Base-by-base conservation (phyloP, 2,797 vertebrate genomes). In the Gymnocypris eckloni region DNA sequence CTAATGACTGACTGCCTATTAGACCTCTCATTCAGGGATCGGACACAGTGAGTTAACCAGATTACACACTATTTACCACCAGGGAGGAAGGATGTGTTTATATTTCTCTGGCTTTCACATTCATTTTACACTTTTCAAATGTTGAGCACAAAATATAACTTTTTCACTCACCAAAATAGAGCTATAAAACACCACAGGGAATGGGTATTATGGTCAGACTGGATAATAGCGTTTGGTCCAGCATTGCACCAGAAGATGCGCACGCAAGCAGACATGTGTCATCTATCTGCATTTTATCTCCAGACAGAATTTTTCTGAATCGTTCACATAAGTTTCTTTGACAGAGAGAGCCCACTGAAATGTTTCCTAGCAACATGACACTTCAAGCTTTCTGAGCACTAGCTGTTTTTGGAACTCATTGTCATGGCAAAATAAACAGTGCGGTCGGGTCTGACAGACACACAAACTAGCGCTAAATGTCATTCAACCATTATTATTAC, bases 1-100 rank as follows among this genome's bases (percentile, higher is more conserved):
- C 79, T 89, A 89, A 89, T 88, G 86, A 87, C 88, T 79, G 84
- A 54, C 78, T 75, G 88, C 82, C 84, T 88, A 88, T 86, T 84
- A 83, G 85, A 77, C 61, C 86, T 85, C 82, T 80, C 85, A 88
- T 85, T 89, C 82, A 76, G 82, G 83, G 75, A 86, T 82, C n/a
- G n/a, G 89, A 89, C 82, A 86, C 82, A 86, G 73, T 13, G 76
- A 86, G 73, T 85, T 83, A 88, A 89, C 73, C 81, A 86, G 73
- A 87, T 89, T 87, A 87, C 86, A 81, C 77, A 18, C 59, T 70
- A 67, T 86, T 88, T 85, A 80, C 82, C 79, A 79, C 69, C 59
- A 86, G 82, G 54, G 71, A 87, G 33, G 54, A 33, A 45, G 52
- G 64, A 43, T 56, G 45, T 20, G 6, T 72, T 75, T 39, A 48